These are phyloP conservation scores for Agrypnus murinus DNA, from an alignment of 2,888 invertebrate genomes.

Conservation along the genomic window DNA sequence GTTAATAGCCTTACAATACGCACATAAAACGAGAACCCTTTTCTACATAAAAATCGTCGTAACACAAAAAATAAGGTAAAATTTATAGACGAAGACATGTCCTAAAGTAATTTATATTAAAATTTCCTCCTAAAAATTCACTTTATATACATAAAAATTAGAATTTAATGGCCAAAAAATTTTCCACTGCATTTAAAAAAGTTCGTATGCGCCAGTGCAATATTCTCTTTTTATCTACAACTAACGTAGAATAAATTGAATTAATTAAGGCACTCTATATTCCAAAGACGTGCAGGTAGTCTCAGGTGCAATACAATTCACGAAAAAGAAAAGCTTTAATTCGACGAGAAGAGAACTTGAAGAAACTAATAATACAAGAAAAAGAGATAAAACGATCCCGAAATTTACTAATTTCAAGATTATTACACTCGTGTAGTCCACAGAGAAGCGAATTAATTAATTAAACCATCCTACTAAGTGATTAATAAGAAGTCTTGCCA, in stretches of 20 bases:
- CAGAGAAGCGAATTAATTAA: constrained; percentile 39
- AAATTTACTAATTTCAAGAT: constrained; percentile 45
- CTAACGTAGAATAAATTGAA: constrained; percentile 44
- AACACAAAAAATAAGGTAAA: no score
- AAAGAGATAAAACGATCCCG: constrained; percentile 25
- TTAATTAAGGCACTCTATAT: constrained; percentile 48
- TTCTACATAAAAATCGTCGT: no score
- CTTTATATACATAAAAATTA: constrained; percentile 26
- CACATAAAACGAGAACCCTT: no score
- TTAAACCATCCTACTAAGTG: constrained; percentile 37
- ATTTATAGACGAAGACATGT: no score
- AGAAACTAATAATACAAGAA: constrained; percentile 26
- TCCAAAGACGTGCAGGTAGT: constrained; percentile 43
- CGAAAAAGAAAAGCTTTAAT: constrained; percentile 37
- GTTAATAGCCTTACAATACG: no score
- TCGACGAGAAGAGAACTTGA: constrained; percentile 28
- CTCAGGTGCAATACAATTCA: constrained; percentile 50
- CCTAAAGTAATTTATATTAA: constrained; percentile 19
- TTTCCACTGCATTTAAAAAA: constrained; percentile 39
- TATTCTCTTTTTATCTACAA: constrained; percentile 42
- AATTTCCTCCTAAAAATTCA: constrained; percentile 28
- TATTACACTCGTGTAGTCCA: constrained; percentile 36
- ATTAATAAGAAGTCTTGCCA: constrained; percentile 44
- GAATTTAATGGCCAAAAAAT: constrained; percentile 29
- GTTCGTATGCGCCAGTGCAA: constrained; percentile 47